Evolutionary conservation across 23 tunicate species (phyloP), one percentile per base, ranked within the genome.

Genomic region (Corella eumyota): DNA sequence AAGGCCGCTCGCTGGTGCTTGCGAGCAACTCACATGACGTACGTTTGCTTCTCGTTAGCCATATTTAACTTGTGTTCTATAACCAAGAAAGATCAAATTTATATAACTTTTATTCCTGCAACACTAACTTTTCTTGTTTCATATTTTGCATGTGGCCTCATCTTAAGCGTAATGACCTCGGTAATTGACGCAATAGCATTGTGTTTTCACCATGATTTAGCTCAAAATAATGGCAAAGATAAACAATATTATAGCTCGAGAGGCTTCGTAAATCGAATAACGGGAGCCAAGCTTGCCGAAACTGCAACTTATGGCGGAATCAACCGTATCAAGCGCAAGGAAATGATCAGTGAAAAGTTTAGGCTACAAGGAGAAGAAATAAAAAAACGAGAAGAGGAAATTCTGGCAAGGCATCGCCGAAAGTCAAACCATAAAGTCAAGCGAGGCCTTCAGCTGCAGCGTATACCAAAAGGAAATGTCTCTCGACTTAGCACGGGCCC

Each of bases 161-260:
- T 74, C 44, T 31, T 69, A 1, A 64, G 60, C 44, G 53, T 70
- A 23, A n/a, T 75, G 53, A 28, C 47, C 9, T 29, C 72, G 17
- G 44, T 56, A 3, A 19, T 84, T 9, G 78, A 64, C 30, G 46
- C 79, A 1, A 30, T 69, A 3, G 77, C 83, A 15, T 36, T 84
- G 47, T 84, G 81, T 36, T 30, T 84, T 3, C 53, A 30, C 34
- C 83, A 84, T 56, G 94, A 84, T 58, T 35, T 64, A 15, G 22
- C 47, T 11, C 45, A 64, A 36, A 84, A 84, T 62, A 48, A 84
- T 38, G 82, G 78, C 21, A 23, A 46, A 25, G 63, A 62, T 2
- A 68, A 31, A 6, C 73, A 65, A 1, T 64, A 68, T 45, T 75
- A 21, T 44, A 62, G 77, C 25, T 57, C 74, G 9, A 53, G 81